Percentiles rank a stretch among this genome's conserved stretches.
These are phyloP conservation scores for Thecophora atra DNA, from an alignment of 2,888 invertebrate species.

Conservation along the genomic window DNA sequence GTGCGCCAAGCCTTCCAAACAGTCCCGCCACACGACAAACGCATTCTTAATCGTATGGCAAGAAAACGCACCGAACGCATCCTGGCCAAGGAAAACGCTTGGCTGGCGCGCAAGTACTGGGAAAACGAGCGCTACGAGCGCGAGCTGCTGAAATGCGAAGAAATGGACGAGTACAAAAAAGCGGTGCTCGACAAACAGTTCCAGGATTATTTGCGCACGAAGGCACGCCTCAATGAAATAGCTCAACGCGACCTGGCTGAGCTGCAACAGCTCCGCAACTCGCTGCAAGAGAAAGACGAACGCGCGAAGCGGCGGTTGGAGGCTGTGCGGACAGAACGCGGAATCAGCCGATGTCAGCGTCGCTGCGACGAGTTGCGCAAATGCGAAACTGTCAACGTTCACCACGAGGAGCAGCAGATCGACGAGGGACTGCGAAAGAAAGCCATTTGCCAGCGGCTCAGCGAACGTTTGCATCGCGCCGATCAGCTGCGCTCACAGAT, in stretches of 20 bases:
- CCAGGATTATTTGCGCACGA: constrained; percentile 61
- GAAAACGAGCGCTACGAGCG: constrained; percentile 64
- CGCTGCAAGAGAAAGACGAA: constrained; percentile 59
- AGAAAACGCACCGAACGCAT: constrained; percentile 60
- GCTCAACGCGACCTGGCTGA: constrained; percentile 60
- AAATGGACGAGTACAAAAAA: constrained; percentile 61
- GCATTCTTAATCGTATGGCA: constrained; percentile 65
- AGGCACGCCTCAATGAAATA: constrained; percentile 59
- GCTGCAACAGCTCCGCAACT: constrained; percentile 55
- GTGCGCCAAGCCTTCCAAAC: constrained; percentile 58
- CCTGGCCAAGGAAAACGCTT: constrained; percentile 60
- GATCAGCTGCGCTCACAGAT: constrained; percentile 57
- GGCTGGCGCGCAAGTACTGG: constrained; percentile 65
- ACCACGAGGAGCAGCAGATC: constrained; percentile 61
- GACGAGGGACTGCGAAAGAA: constrained; percentile 60
- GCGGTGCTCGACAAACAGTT: constrained; percentile 62
- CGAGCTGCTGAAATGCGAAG: constrained; percentile 61
- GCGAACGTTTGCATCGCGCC: constrained; percentile 60
- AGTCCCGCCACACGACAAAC: constrained; percentile 62
- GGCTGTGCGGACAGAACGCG: constrained; percentile 57
- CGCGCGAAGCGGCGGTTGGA: constrained; percentile 58
- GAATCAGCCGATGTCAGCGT: constrained; percentile 56
- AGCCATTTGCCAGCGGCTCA: constrained; percentile 58
- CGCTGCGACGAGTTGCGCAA: constrained; percentile 60
- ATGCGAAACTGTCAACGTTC: constrained; percentile 57